Base-by-base conservation (phyloP, 2,888 invertebrate species). In the Scelioninae gen. 2 region DNA sequence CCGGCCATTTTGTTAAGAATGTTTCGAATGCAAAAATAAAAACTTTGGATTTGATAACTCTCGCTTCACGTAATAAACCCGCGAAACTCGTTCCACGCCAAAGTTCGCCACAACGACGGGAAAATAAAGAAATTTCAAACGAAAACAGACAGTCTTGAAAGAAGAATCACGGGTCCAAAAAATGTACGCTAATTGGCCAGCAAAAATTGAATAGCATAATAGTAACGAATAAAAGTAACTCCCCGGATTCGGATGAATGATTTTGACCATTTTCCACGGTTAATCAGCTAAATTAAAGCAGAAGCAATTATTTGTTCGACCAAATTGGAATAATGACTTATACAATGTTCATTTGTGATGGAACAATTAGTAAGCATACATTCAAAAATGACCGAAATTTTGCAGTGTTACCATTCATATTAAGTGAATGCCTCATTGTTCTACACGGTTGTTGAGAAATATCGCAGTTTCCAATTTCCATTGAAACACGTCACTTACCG, bases 1-100 rank as follows among this genome's bases (percentile, higher is more conserved):
- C 15, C 46, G 46, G 53, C 46, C 60, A 69, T 43, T 69, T 69
- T 39, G 53, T 53, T 60, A 60, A 60, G 46, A 61, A 35, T 37
- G 19, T 43, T 67, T 50, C 41, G 58, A 58, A 67, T 52, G 19
- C 43, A 37, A 41, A 58, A 67, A 35, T n/a, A n/a, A n/a, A n/a
- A n/a, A n/a, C n/a, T n/a, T n/a, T n/a, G n/a, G n/a, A n/a, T n/a
- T n/a, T n/a, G n/a, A n/a, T n/a, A n/a, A n/a, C n/a, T n/a, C n/a
- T n/a, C n/a, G n/a, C n/a, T n/a, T n/a, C n/a, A n/a, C n/a, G n/a
- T n/a, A n/a, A n/a, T n/a, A 67, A 67, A 45, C 18, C 22, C 25
- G 39, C 31, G 41, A 33, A 67, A 67, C 57, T 48, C 48, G 41
- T 57, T 67, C 43, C 41, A 11, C 31, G 41, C 11, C 50, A n/a